Percentiles rank a stretch among this genome's conserved stretches.
Evolutionary conservation across 2,797 vertebrate genomes (phyloP).

Genomic region (Philypnodon macrostomus): DNA sequence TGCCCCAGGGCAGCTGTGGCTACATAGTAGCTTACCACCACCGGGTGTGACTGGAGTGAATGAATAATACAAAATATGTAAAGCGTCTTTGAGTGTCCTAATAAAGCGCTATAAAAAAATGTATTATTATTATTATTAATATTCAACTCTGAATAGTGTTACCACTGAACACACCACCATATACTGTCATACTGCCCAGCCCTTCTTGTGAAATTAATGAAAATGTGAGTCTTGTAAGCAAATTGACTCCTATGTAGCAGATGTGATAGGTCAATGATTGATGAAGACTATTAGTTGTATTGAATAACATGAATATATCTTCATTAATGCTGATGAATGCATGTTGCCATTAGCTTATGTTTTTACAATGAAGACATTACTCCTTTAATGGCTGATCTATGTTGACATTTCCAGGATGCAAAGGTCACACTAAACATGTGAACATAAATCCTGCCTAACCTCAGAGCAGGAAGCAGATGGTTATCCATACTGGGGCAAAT

Average conservation of each 20-base stretch:
- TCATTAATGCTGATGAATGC: constrained; percentile 8
- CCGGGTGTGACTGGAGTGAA: too few relatives aligned
- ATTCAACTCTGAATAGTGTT: too few relatives aligned
- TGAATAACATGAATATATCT: constrained; percentile 8
- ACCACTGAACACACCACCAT: too few relatives aligned
- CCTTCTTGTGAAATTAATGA: background rate
- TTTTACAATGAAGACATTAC: constrained; percentile 10
- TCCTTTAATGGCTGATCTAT: constrained; percentile 10
- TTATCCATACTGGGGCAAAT: constrained; percentile 3
- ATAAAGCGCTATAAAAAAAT: too few relatives aligned
- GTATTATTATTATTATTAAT: too few relatives aligned
- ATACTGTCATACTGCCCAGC: too few relatives aligned
- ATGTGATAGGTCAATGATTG: constrained; percentile 10
- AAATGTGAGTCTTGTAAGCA: background rate
- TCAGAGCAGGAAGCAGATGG: constrained; percentile 1
- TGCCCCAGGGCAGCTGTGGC: too few relatives aligned
- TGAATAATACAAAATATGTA: too few relatives aligned
- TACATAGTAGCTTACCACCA: too few relatives aligned
- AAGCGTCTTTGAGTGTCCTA: too few relatives aligned
- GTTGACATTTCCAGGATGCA: constrained; percentile 16
- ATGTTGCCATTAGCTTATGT: constrained; percentile 2
- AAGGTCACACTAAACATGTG: constrained; percentile 12
- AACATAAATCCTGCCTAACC: constrained; percentile 8
- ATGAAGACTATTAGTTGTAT: constrained; percentile 6
- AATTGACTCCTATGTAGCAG: constrained; percentile 9